Base-by-base conservation (phyloP, 2,888 invertebrate species). In the Patella depressa region DNA sequence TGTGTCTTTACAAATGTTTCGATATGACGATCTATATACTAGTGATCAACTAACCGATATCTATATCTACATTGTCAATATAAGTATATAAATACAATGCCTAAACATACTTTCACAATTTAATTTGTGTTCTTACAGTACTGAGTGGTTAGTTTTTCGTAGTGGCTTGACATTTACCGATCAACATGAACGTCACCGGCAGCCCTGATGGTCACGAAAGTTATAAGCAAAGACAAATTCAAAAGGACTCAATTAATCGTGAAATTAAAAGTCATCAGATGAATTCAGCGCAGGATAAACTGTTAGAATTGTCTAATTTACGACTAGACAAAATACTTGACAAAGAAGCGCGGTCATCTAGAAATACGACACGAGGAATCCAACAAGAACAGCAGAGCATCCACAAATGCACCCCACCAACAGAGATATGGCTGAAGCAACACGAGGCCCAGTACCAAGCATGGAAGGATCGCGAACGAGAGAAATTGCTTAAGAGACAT, bases 381-480 rank as follows among this genome's bases (percentile, higher is more conserved):
- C 2, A 65, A 65, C 65, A 65, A 65, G 65, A 65, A 65, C 65
- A 65, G 14, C 19, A 65, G 3, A 9, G 14, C 65, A 65, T 65
- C 65, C 19, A 65, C 24, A 65, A 65, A 65, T 24, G 65, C 11
- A 65, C 65, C 2, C 65, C 65, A 11, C 24, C 65, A 9, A 65
- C 65, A 24, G 65, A 65, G 24, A 65, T 65, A 19, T 65, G 65
- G 65, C 19, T 65, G 65, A 19, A 24, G 19, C 65, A 65, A 65
- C 65, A 65, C 24, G 19, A 24, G 11, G 65, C 19, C 19, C 65
- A 65, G 19, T 65, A 19, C 24, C 19, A 65, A 24, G 19, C 65
- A 24, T 65, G 65, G 65, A 65, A 65, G 24, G 65, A 19, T 19
- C 65, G 65, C 19, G 65, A 65, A 65, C 19, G 65, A 65, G 65